Evolutionary conservation across 2,797 vertebrate genomes (phyloP).

Genomic region (Cygnus olor): DNA sequence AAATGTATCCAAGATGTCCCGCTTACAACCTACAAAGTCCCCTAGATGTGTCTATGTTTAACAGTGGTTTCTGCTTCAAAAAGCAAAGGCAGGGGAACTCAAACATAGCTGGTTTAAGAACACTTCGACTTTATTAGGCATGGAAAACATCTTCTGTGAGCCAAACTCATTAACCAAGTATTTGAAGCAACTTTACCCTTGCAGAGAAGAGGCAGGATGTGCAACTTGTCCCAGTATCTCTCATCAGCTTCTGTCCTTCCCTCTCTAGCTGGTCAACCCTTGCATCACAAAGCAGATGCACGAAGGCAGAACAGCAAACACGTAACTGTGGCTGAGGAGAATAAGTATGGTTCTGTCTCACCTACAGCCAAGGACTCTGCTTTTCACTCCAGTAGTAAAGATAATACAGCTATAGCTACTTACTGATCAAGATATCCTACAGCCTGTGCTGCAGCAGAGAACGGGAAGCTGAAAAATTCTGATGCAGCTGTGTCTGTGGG

Average conservation of each 20-base stretch:
- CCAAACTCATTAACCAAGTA: slow-evolving; percentile 12
- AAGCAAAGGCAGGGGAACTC: neutral
- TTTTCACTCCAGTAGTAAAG: neutral
- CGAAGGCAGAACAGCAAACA: neutral
- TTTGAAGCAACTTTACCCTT: neutral
- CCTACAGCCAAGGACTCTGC: neutral
- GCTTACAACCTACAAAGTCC: neutral
- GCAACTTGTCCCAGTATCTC: neutral
- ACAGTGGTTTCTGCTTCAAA: neutral
- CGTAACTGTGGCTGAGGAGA: neutral
- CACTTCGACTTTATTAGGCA: neutral
- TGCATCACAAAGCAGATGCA: neutral
- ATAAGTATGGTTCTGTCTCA: neutral
- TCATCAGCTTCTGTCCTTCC: neutral
- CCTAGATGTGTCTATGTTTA: fast-evolving
- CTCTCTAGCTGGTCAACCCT: neutral
- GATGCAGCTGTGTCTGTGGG: neutral
- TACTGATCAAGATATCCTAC: neutral
- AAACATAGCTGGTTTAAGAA: neutral
- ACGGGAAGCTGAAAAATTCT: neutral
- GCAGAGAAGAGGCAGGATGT: neutral
- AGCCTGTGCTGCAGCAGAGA: neutral
- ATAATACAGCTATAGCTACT: neutral
- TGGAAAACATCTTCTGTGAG: neutral
- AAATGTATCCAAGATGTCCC: neutral